Evolutionary conservation across 1,140 invertebrate species (phyloP), one percentile per base, ranked within the genome.

Genomic region (Leptinotarsa defecta): DNA sequence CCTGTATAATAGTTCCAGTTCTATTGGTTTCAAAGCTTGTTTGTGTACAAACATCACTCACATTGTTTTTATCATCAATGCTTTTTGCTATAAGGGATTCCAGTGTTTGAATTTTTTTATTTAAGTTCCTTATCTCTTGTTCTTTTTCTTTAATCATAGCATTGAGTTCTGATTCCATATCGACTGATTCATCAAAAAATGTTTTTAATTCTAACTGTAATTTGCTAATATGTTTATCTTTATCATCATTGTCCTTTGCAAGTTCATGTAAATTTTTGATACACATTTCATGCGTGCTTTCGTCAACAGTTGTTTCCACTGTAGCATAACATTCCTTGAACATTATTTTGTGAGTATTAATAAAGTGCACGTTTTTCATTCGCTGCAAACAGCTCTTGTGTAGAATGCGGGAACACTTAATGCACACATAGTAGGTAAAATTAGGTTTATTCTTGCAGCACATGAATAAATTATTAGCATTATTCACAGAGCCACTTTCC

Each of bases 371-470:
- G 63, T 27, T 27, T 64, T 64, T 64, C 63, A 64, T 64, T 64
- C 63, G 63, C 63, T 64, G 63, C 63, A 64, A 20, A 64, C 63
- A 64, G 63, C 63, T 64, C 63, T 64, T 64, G 63, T 64, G 63
- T 64, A 64, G 63, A 17, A 64, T 64, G 17, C 63, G 63, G 63
- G 63, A 64, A 64, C 63, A 64, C 63, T 64, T 64, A 22, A 64
- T 64, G 63, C 63, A 64, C 19, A 64, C 63, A 64, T 64, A 64
- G 63, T 64, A 64, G 19, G 63, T 64, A 64, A 64, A 64, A 64
- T 64, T 64, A 64, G 63, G 63, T 64, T 64, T 64, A 64, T 24
- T 64, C 63, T 64, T 64, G 63, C 63, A 64, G 63, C 63, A 13
- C 24, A 64, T 64, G 19, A 64, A 64, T 64, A 20, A 22, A n/a